A percentile compares a stretch with the other conserved stretches of the same genome.
These are phyloP conservation scores for Sphenopsis melanotis DNA, from an alignment of 2,797 vertebrate genomes.

Conservation along the genomic window DNA sequence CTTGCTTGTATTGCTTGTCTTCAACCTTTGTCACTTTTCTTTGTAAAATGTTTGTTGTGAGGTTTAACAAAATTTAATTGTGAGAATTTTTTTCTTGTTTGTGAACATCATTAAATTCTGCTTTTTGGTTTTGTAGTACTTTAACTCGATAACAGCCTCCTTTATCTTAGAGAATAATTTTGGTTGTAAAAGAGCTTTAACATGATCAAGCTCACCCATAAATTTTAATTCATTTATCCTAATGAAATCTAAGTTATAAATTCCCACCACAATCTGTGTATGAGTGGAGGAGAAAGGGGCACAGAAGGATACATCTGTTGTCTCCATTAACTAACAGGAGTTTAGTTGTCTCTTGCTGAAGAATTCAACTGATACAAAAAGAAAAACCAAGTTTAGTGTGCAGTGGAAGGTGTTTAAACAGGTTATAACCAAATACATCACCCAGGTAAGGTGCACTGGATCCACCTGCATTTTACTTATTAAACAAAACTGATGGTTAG, in stretches of 20 bases:
- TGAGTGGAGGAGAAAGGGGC: neutral
- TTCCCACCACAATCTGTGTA: neutral
- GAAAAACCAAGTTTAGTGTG: neutral
- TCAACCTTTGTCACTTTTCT: neutral
- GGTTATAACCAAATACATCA: neutral
- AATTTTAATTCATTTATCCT: neutral
- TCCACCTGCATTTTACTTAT: neutral
- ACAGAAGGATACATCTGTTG: neutral
- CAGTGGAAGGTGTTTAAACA: neutral
- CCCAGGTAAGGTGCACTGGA: neutral
- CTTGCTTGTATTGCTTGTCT: neutral
- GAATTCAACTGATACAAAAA: neutral
- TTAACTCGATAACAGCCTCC: neutral
- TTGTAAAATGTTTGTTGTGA: neutral
- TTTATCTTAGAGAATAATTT: neutral
- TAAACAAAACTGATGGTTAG: neutral
- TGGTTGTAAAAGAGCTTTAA: neutral
- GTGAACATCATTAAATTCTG: neutral
- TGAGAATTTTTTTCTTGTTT: neutral
- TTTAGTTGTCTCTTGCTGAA: neutral
- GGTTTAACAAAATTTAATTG: neutral
- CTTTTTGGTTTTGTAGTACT: neutral
- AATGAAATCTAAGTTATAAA: neutral
- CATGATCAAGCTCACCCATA: neutral
- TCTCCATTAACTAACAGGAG: neutral